These are phyloP conservation scores for Lasioglossum leucozonium DNA, from an alignment of 2,888 invertebrate genomes.

Conservation along the genomic window DNA sequence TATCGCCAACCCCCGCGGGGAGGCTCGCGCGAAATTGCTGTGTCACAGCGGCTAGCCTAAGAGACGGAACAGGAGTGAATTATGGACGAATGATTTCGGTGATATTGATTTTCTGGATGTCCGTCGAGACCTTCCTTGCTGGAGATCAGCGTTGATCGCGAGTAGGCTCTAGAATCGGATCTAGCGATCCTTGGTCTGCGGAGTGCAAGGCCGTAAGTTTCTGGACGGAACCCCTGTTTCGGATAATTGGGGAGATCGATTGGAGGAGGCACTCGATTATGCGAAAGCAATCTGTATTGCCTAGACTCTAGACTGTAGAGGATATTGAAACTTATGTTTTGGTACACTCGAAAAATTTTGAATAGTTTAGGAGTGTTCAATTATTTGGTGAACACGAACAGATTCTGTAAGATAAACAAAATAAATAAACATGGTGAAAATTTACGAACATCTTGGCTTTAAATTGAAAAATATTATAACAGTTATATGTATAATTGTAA, in stretches of 20 bases:
- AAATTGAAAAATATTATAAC: too few relatives aligned
- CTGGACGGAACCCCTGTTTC: background rate
- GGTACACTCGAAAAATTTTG: background rate
- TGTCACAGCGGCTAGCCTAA: background rate
- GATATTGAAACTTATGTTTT: background rate
- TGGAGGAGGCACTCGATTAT: background rate
- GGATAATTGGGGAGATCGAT: background rate
- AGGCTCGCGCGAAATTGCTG: background rate
- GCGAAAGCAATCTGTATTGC: background rate
- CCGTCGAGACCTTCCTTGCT: background rate
- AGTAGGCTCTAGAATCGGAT: background rate
- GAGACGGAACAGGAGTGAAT: background rate
- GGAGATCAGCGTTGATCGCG: background rate
- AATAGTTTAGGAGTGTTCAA: too few relatives aligned
- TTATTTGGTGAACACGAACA: too few relatives aligned
- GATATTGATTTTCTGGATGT: constrained; percentile 39
- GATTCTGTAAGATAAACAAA: too few relatives aligned
- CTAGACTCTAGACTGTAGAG: background rate
- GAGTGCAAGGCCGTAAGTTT: background rate
- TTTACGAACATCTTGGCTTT: too few relatives aligned
- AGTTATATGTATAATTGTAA: too few relatives aligned
- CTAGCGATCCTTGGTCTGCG: background rate
- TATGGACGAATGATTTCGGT: constrained; percentile 21
- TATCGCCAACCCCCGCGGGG: background rate
- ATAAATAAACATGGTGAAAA: too few relatives aligned